Evolutionary conservation across 2,113 vertebrate species (phyloP).

Genomic region (Halichoeres trimaculatus): DNA sequence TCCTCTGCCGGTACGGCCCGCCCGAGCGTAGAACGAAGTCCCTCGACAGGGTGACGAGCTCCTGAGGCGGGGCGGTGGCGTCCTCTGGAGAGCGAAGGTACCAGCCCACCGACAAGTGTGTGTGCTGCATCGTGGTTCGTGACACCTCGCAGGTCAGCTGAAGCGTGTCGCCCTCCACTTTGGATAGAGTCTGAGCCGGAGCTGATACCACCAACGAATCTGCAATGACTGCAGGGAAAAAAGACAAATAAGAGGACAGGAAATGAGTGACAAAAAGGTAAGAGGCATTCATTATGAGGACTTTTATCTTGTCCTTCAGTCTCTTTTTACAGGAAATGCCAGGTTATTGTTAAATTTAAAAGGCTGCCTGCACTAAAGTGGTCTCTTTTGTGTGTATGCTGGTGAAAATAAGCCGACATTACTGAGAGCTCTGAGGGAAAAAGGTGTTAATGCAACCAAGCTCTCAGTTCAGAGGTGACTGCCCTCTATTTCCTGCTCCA

Average conservation of each 20-base stretch:
- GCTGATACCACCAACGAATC: slow-evolving; percentile 88
- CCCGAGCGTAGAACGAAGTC: slow-evolving; percentile 92
- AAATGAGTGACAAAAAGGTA: slow-evolving; percentile 15
- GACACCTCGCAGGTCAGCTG: slow-evolving; percentile 93
- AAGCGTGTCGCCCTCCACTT: slow-evolving; percentile 91
- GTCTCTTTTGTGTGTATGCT: slow-evolving; percentile 4
- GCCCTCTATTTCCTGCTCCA: slow-evolving; percentile 54
- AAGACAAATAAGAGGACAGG: slow-evolving; percentile 14
- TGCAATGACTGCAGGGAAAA: slow-evolving; percentile 88
- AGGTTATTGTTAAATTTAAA: not conserved
- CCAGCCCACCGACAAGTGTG: slow-evolving; percentile 93
- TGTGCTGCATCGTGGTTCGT: slow-evolving; percentile 90
- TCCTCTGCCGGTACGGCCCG: slow-evolving; percentile 88
- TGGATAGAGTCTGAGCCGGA: slow-evolving; percentile 88
- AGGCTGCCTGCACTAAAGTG: not conserved
- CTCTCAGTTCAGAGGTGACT: slow-evolving; percentile 40
- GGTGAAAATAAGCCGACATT: slow-evolving; percentile 38
- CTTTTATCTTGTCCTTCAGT: not conserved
- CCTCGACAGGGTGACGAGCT: slow-evolving; percentile 90
- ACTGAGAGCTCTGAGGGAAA: slow-evolving; percentile 19
- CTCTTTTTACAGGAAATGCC: not conserved
- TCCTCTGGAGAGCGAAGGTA: slow-evolving; percentile 86
- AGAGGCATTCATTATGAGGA: not conserved
- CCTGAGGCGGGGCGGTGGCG: slow-evolving; percentile 77
- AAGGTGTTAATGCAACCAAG: slow-evolving; percentile 37